Evolutionary conservation across 2,888 invertebrate genomes (phyloP), one percentile per base, ranked within the genome.

Genomic region (Tholera decimalis): DNA sequence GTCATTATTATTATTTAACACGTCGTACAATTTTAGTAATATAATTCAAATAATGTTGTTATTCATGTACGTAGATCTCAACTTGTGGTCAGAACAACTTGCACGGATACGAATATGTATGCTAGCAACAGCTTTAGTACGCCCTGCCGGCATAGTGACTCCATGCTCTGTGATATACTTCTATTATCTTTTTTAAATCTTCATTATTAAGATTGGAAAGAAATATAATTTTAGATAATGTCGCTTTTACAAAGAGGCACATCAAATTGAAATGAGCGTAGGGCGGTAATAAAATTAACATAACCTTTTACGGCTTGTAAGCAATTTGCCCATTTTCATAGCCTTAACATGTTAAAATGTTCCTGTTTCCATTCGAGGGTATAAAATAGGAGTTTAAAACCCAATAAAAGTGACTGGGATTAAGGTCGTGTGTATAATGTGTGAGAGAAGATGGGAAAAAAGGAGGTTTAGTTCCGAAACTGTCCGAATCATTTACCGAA

Each of bases 361-460:
- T 82, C 82, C 69, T 80, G 80, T 88, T 87, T 85, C 82, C 84
- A 84, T 86, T 85, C 79, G 71, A 79, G 75, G 72, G 63, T 83
- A 85, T 87, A 87, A 89, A 88, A 86, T 84, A 74, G 81, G 67
- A 77, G 79, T 86, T 87, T 85, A 86, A 85, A 84, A 76, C 82
- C 79, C 81, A 71, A 85, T 88, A 86, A 88, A 86, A 73, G 65
- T 73, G 55, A 78, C 69, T 73, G 53, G 61, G 76, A 85, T 88
- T 83, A 80, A 81, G 88, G 88, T 83, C 85, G 67, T 74, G 72
- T 57, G 69, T 71, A 57, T 74, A 74, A 70, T 58, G 56, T 64
- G 61, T 64, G 8, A 65, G 26, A 20, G 18, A 22, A 54, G 44
- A 55, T 51, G 11, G 22, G 35, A 53, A 53, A 39, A 57, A 55